Conservation (phyloP, 2,113 vertebrate species). For the Alces alces region DNA sequence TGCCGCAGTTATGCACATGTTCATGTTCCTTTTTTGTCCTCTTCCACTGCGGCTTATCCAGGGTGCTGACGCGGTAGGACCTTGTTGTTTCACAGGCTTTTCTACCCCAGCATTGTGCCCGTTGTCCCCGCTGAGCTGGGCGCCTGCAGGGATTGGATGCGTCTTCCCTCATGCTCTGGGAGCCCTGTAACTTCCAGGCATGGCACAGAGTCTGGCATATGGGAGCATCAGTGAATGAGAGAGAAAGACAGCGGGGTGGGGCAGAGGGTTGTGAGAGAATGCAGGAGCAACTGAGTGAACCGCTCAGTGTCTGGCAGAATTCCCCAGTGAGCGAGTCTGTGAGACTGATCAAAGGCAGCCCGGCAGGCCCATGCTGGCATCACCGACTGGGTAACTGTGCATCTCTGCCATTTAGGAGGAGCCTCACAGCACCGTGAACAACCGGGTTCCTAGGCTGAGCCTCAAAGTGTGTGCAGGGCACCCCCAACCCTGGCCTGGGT, state of each 20-base stretch:
- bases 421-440: neutral
- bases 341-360: neutral
- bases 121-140: neutral
- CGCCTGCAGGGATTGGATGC: neutral
- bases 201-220: neutral
- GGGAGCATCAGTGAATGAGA: neutral
- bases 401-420: neutral
- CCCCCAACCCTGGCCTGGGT: neutral
- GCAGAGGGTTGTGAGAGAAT: neutral
- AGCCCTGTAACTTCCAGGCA: neutral
- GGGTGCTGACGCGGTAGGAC: neutral
- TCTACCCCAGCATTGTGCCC: neutral
- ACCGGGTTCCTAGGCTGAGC: neutral
- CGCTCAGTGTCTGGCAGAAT: neutral
- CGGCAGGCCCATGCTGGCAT: neutral
- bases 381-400: neutral
- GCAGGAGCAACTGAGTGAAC: neutral
- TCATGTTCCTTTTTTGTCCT: rapidly evolving
- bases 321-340: neutral
- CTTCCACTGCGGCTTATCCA: neutral
- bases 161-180: neutral
- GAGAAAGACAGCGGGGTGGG: neutral
- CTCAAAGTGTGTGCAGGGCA: neutral
- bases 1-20: rapidly evolving
- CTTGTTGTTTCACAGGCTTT: neutral